Conservation (phyloP, 1,140 invertebrate genomes). For the Holcopasites calliopsidis region DNA sequence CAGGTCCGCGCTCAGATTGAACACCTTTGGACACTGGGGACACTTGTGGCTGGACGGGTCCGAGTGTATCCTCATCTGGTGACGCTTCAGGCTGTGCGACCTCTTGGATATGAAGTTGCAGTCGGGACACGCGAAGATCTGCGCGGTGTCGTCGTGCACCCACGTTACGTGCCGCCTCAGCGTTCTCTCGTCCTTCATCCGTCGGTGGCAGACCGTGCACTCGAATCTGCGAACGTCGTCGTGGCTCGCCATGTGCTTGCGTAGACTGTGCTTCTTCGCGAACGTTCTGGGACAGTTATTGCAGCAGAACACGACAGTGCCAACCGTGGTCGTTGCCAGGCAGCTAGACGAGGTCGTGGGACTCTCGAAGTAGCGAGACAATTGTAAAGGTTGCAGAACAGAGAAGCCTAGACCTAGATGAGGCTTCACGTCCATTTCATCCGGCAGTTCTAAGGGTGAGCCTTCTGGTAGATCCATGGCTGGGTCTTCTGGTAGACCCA, state of each 20-base stretch:
- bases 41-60: background rate
- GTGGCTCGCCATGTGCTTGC: background rate
- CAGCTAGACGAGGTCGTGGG: background rate
- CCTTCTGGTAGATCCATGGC: too few relatives aligned
- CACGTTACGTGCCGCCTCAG: background rate
- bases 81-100: background rate
- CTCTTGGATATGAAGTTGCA: slow-evolving; percentile 13
- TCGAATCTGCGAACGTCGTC: background rate
- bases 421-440: too few relatives aligned
- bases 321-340: background rate
- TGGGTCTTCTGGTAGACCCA: too few relatives aligned
- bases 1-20: background rate
- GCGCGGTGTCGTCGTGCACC: background rate
- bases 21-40: background rate
- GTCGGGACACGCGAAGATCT: background rate
- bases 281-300: background rate
- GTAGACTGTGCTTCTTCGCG: background rate
- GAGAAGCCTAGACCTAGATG: fast-evolving
- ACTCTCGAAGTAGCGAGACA: background rate
- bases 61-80: slow-evolving; percentile 7
- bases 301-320: background rate
- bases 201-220: slow-evolving; percentile 5
- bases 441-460: too few relatives aligned
- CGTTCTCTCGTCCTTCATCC: background rate
- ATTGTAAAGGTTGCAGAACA: background rate